Evolutionary conservation across 1,140 invertebrate genomes (phyloP).

Genomic region (Pseudomyrmex concolor): DNA sequence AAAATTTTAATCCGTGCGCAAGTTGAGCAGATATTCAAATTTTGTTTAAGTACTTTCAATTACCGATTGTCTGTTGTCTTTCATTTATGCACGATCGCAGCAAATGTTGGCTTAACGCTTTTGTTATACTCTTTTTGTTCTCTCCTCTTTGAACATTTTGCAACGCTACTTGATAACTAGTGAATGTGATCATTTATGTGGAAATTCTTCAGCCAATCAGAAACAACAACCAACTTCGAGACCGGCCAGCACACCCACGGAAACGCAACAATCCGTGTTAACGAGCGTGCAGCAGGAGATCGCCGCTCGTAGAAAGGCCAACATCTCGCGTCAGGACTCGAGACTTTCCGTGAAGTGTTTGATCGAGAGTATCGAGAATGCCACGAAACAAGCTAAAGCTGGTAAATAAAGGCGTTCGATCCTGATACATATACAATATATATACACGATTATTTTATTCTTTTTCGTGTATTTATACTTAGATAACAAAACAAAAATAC

Average conservation of each 20-base stretch:
- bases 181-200: not conserved
- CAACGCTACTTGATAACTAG: too few relatives aligned
- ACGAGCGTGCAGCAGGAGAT: conserved; percentile 87
- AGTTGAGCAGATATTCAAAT: not conserved
- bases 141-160: too few relatives aligned
- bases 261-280: conserved; percentile 85
- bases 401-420: conserved; percentile 79
- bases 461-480: too few relatives aligned
- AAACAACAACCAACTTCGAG: conserved; percentile 76
- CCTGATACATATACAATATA: too few relatives aligned
- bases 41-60: conserved; percentile 13
- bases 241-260: conserved; percentile 79
- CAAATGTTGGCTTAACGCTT: conserved; percentile 43
- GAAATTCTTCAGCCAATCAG: conserved; percentile 80
- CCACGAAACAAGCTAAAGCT: conserved; percentile 92
- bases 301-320: conserved; percentile 86
- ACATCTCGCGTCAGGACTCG: conserved; percentile 89
- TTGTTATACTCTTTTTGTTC: conserved; percentile 11
- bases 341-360: conserved; percentile 94
- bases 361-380: conserved; percentile 95
- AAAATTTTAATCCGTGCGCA: conserved; percentile 14
- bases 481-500: not conserved
- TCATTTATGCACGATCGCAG: conserved; percentile 25
- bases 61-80: conserved; percentile 63
- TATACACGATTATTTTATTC: too few relatives aligned